Conservation (phyloP, 2,113 vertebrate genomes). For the Atherinomorus stipes region DNA sequence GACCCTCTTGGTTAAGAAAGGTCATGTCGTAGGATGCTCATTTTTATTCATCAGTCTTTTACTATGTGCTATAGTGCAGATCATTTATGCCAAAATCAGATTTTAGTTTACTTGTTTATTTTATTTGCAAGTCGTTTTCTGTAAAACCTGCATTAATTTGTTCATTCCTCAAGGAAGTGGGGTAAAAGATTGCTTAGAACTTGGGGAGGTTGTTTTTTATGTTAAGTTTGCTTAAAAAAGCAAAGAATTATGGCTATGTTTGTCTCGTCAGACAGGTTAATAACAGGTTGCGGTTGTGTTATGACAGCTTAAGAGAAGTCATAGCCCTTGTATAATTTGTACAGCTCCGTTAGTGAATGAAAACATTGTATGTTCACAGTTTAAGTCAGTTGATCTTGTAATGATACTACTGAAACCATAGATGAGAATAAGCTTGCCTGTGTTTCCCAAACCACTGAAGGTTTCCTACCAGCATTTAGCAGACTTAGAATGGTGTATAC, state of each 20-base stretch:
- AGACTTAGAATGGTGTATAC: constrained; percentile 78
- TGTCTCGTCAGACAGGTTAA: constrained; percentile 50
- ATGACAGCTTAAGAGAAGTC: constrained; percentile 66
- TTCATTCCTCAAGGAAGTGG: not conserved
- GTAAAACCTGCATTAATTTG: constrained; percentile 26
- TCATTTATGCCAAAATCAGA: constrained; percentile 41
- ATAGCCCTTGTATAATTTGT: constrained; percentile 82
- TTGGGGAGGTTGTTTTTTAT: constrained; percentile 9
- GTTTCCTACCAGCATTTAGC: constrained; percentile 86
- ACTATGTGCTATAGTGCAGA: constrained; percentile 26
- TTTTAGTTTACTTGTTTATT: constrained; percentile 22
- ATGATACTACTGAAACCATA: constrained; percentile 78
- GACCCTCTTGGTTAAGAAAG: constrained; percentile 36
- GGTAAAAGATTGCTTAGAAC: not conserved
- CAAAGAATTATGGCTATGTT: constrained; percentile 43
- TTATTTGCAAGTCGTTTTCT: constrained; percentile 32
- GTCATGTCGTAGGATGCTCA: constrained; percentile 52
- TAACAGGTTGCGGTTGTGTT: constrained; percentile 65
- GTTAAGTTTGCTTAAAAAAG: constrained; percentile 42
- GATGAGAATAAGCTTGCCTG: constrained; percentile 79
- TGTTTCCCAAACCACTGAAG: constrained; percentile 78
- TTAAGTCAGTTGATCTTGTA: constrained; percentile 76
- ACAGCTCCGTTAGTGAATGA: constrained; percentile 81
- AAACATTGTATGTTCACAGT: constrained; percentile 78
- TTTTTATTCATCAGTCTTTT: constrained; percentile 51